Base-by-base conservation (phyloP, 2,888 invertebrate species). In the Brachynemurus nebulosus region DNA sequence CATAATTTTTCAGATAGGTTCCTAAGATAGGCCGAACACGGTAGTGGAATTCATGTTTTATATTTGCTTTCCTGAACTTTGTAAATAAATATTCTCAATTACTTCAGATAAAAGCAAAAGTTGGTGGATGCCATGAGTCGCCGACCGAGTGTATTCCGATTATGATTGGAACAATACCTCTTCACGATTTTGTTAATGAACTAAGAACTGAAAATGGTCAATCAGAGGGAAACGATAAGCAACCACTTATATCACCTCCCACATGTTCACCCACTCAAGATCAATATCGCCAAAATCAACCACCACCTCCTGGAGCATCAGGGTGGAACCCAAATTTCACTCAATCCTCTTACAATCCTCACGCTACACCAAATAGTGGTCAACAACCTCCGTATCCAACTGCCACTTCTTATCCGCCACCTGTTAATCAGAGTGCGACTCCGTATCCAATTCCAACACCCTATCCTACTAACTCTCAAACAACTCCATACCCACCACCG, bases 381-480 rank as follows among this genome's bases (percentile, higher is more conserved):
- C n/a, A n/a, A n/a, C n/a, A n/a, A n/a, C 30, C 30, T 30, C 30
- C 30, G 14, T 30, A 30, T 30, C 30, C 30, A 12, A 2, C 30
- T 30, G n/a, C 30, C n/a, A 30, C n/a, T 30, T 14, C 30, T 2
- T 12, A 2, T 2, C 30, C 30, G 3, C 30, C 30, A 30, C 5
- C 30, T 12, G 14, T 12, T n/a, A 2, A n/a, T 11, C 30, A 2
- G 5, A 12, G 14, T 7, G 7, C 9, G 6, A 23, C 23, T 23
- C 51, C 46, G 51, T 54, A 39, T 55, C 57, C 48, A 47, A 50
- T 40, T 50, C 58, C 36, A 51, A 59, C 47, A 48, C 56, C 51
- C 16, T 48, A 42, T 11, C 45, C 45, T 30, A 21, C 38, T 8
- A 37, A 47, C 9, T 46, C 48, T 14, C 37, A 46, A 18, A 30